Evolutionary conservation across 1,140 invertebrate species (phyloP), one percentile per base, ranked within the genome.

Genomic region (Diorhabda carinulata): DNA sequence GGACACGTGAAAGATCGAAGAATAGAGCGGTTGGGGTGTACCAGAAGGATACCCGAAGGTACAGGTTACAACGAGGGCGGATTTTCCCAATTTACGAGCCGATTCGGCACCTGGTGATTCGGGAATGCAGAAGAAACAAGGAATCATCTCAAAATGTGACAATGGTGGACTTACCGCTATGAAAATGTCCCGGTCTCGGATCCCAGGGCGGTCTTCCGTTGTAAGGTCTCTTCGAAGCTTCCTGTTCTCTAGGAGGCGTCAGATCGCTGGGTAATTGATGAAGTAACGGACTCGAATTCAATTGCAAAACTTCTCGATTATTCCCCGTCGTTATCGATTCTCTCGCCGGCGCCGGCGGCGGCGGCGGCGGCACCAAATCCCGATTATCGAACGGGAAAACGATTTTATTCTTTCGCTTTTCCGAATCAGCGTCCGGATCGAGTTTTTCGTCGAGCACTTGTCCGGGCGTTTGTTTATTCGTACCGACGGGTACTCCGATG

Each of bases 231-330:
- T 70, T 67, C 8, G 70, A 57, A n/a, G 73, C 69, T 3, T 45
- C 61, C n/a, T 72, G 65, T 66, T 81, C 78, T 60, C 70, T 75
- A 5, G 79, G 79, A 6, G 80, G 80, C 9, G 80, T 81, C 69
- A 81, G 73, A 72, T 81, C 78, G 42, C 78, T 78, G 2, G 79
- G 80, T 43, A 81, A 69, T 66, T 81, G 80, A 72, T 81, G 79
- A 63, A 75, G 78, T 76, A 81, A 79, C n/a, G 80, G 79, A 71
- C 81, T 79, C 1, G 80, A 80, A 61, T 72, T 77, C 57, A 81
- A 69, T 69, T 77, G 72, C 61, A 81, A 65, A 7, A 81, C 70
- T 70, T 81, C 80, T 57, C 75, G 64, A 66, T 73, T 78, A 25
- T 25, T 25, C 25, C 1, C 25, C 2, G 70, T 70, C 57, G 61